phyloP scores from a whole-genome alignment of 2,113 vertebrate genomes.

The Tautogolabrus adspersus region DNA sequence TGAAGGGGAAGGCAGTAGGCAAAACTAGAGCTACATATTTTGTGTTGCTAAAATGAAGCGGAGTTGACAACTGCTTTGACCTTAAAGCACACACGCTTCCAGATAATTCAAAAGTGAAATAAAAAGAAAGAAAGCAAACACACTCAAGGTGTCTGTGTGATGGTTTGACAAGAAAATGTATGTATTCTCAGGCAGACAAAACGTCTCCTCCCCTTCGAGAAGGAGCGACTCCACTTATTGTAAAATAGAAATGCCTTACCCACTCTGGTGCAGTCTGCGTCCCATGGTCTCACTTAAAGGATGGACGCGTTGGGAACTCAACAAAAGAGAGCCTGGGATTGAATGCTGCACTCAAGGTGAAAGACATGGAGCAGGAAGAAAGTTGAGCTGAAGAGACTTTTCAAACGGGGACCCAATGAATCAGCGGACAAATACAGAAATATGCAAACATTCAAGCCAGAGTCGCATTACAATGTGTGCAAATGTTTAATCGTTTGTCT shows the following conservation, averaged over 20 bases:
- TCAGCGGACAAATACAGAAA: slow-evolving; percentile 33
- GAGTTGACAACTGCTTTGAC: slow-evolving; percentile 41
- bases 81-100: slow-evolving; percentile 3
- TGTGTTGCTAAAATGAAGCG: slow-evolving; percentile 21
- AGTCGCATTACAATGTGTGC: slow-evolving; percentile 56
- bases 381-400: slow-evolving; percentile 31
- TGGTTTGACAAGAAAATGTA: slow-evolving; percentile 61
- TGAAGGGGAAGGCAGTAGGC: background rate
- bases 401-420: slow-evolving; percentile 11
- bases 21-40: slow-evolving; percentile 25
- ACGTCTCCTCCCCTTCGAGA: slow-evolving; percentile 19
- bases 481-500: slow-evolving; percentile 73
- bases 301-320: slow-evolving; percentile 15
- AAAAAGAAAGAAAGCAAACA: slow-evolving; percentile 13
- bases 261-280: slow-evolving; percentile 16
- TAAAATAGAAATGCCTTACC: slow-evolving; percentile 49
- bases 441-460: slow-evolving; percentile 52
- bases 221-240: slow-evolving; percentile 35
- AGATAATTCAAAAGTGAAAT: slow-evolving; percentile 5
- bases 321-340: slow-evolving; percentile 16
- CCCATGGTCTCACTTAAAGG: slow-evolving; percentile 22
- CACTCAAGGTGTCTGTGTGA: slow-evolving; percentile 3
- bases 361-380: background rate
- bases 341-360: slow-evolving; percentile 16
- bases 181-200: slow-evolving; percentile 38